Evolutionary conservation across 1,140 invertebrate species (phyloP), one percentile per base, ranked within the genome.

Genomic region (Hycleus cichorii): DNA sequence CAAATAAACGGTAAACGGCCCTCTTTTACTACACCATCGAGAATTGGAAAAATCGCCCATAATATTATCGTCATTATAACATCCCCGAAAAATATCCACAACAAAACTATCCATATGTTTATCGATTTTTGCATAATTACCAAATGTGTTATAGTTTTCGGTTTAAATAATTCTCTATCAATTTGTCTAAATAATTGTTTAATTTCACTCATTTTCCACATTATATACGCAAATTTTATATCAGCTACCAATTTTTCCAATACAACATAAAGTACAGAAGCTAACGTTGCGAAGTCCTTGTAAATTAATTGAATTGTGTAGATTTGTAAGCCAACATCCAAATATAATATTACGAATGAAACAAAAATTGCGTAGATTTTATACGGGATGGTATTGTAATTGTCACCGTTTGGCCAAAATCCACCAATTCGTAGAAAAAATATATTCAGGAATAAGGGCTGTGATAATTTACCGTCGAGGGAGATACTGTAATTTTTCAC

Each of bases 291-390:
- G 12, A 53, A 46, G 10, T 53, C 51, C 5, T 26, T 1, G 9
- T 46, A 9, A 27, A 53, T 46, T 32, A 53, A 53, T 12, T 42
- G 38, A 12, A 53, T 45, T 40, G 44, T 53, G 51, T 46, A 26
- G 3, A 25, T 53, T 53, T 53, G 51, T 3, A 53, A 39, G 7
- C 44, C 44, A 26, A n/a, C 42, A 27, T 12, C 44, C 18, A 38
- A 27, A 12, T 44, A 25, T 4, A 39, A 18, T 1, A 53, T 26
- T 0, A 53, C 11, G 7, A n/a, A 7, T 44, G 45, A 8, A 9
- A 32, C 7, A 10, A 32, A 32, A 7, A 32, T 32, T 4, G 51
- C 39, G 24, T 46, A 53, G 4, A 46, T 5, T 11, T 42, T 32
- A 38, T 53, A 53, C 0, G 27, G 12, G 5, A 46, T 27, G 8